Base-by-base conservation (phyloP, 2,888 invertebrate genomes). In the Cinara cedri region DNA sequence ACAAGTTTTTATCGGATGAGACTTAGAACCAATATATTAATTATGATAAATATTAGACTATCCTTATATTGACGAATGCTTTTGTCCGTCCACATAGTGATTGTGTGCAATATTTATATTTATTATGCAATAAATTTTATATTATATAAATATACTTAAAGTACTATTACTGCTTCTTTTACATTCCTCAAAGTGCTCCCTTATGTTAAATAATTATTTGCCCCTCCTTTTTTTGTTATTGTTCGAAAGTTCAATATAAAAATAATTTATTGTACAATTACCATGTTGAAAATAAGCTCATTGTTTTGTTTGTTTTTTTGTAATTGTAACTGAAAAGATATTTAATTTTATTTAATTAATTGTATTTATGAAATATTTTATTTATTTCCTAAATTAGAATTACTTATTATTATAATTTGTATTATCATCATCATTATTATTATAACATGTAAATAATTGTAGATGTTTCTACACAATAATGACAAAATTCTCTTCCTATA, bases 221-320 rank as follows among this genome's bases (percentile, higher is more conserved):
- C n/a, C 34, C n/a, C 19, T 8, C 26, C 26, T 49, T 26, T 51
- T 62, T 74, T 63, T 55, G 63, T 74, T 74, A 42, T 63, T 74
- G 51, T 74, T 63, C 51, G 14, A n/a, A 19, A 54, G 60, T 62
- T 49, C 60, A 72, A 44, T 63, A 63, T 51, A 51, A 42, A 51
- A 72, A 62, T 51, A 51, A 51, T 51, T 63, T 62, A 54, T 74
- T 74, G 74, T 74, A 63, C 42, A 63, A 76, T 76, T 78, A 78
- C 68, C 68, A 78, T 68, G 57, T 78, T 78, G 49, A 78, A 68
- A 57, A 68, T 68, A 78, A 57, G 76, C 76, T 78, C 76, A 78
- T 78, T 78, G 76, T 78, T 78, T 78, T 78, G 76, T 76, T 74
- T 74, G 62, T 75, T 75, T 75, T 74, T 74, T 75, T 75, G 4